Base-by-base conservation (phyloP, 1,140 invertebrate genomes). In the Drosophila sp. region DNA sequence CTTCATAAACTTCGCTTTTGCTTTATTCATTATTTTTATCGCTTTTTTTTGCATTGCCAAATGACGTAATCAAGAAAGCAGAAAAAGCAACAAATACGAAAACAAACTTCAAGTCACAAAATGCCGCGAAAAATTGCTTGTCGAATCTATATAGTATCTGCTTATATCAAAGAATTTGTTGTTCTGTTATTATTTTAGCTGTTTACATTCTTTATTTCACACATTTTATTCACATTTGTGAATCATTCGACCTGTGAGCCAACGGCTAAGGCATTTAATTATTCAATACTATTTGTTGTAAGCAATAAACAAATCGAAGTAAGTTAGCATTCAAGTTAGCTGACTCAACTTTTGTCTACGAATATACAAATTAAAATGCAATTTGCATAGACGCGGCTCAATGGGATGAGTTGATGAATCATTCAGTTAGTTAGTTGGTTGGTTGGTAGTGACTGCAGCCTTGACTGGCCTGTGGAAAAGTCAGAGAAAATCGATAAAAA, bases 401-500 rank as follows among this genome's bases (percentile, higher is more conserved):
- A 35, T 4, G 35, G 35, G 35, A 38, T 72, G 68, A 47, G 29
- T 10, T 29, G 33, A 71, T 86, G 82, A 86, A 58, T 82, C 76
- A 82, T 47, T 17, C 3, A 38, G 33, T 27, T 50, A 50, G 6
- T 50, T 50, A 23, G n/a, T 10, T 27, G 25, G 41, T 27, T 2
- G 2, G 7, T 4, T 10, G 6, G 5, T 25, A 23, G 44, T 4
- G 44, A 25, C 41, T 23, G 1, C 7, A 27, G 44, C 44, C 44
- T 27, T 50, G 23, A 27, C 29, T 40, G 35, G 4, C 1, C 29
- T 50, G 63, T 58, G 70, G 66, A 11, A 60, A 60, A 38, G 57
- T n/a, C 33, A 10, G n/a, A 60, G 63, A 87, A 86, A 86, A 86
- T 86, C 83, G 71, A 86, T 87, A 87, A 57, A 67, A 17, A 44